A percentile compares a stretch with the other conserved stretches of the same genome.
Conservation (phyloP, 2,797 vertebrate species). For the Tragelaphus oryx region DNA sequence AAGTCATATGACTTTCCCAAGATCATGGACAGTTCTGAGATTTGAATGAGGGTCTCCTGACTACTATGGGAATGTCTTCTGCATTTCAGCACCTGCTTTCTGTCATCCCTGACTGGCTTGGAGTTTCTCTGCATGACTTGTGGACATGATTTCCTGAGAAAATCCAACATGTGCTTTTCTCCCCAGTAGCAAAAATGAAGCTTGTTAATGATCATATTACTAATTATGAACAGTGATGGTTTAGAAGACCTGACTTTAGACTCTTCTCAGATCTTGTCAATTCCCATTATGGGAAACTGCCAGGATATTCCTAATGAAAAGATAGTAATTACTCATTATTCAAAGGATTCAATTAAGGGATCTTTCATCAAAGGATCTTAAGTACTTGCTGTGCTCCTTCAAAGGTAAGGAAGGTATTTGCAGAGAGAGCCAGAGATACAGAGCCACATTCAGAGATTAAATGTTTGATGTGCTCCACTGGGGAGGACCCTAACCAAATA, state of each 20-base stretch:
- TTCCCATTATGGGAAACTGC: constrained; percentile 19
- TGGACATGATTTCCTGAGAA: neutral
- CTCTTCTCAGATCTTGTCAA: constrained; percentile 44
- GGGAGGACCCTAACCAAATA: neutral
- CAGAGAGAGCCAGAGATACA: neutral
- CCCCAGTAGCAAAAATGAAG: neutral
- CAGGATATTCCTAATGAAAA: constrained; percentile 57
- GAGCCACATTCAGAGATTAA: neutral
- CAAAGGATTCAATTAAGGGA: constrained; percentile 46
- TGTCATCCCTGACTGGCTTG: accelerated
- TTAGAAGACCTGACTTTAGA: constrained; percentile 19
- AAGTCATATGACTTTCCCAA: neutral
- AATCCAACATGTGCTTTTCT: neutral
- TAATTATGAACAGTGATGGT: neutral
- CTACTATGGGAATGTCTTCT: no score
- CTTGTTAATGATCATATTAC: neutral
- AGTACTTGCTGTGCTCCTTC: neutral
- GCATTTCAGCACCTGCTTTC: accelerated
- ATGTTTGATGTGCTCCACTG: neutral
- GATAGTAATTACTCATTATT: constrained; percentile 56
- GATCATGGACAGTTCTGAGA: neutral
- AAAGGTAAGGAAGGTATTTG: neutral
- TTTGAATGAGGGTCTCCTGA: neutral
- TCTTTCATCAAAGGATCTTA: constrained; percentile 34
- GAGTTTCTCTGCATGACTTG: neutral